A percentile compares a stretch with the other conserved stretches of the same genome.
phyloP scores from a whole-genome alignment of 2,888 invertebrate species.

The Heliconius ethilla region DNA sequence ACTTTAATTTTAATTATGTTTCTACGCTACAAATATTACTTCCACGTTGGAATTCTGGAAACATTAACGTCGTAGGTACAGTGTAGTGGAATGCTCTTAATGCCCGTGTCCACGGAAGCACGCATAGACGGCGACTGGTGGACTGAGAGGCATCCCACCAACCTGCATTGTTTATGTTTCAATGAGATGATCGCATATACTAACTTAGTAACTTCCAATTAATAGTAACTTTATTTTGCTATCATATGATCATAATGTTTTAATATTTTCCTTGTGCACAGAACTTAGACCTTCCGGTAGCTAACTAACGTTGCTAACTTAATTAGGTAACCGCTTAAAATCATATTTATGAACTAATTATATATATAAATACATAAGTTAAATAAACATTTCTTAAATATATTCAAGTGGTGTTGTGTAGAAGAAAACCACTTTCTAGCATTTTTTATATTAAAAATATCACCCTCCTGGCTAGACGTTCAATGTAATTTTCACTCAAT shows the following conservation, averaged over 20 bases:
- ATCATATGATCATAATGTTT: too few relatives aligned
- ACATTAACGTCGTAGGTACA: background rate
- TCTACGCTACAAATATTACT: background rate
- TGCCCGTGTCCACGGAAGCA: conserved; percentile 13
- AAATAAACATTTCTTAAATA: background rate
- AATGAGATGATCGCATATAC: background rate
- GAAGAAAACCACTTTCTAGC: background rate
- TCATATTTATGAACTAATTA: too few relatives aligned
- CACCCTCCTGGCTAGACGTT: background rate
- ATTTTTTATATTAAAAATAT: background rate
- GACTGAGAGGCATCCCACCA: conserved; percentile 1
- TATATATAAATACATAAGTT: too few relatives aligned
- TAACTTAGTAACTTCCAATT: too few relatives aligned
- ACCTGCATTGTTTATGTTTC: conserved; percentile 13
- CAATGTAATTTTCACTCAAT: background rate
- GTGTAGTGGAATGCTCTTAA: conserved; percentile 8
- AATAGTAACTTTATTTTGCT: background rate
- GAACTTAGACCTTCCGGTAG: too few relatives aligned
- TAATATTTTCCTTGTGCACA: too few relatives aligned
- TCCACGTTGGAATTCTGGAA: conserved; percentile 15
- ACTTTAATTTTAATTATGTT: background rate
- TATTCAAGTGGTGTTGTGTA: background rate
- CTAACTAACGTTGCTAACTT: too few relatives aligned
- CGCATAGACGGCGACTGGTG: conserved; percentile 2
- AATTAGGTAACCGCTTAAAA: too few relatives aligned